phyloP scores from a whole-genome alignment of 2,888 invertebrate genomes.

The Phrixothrix hirtus region DNA sequence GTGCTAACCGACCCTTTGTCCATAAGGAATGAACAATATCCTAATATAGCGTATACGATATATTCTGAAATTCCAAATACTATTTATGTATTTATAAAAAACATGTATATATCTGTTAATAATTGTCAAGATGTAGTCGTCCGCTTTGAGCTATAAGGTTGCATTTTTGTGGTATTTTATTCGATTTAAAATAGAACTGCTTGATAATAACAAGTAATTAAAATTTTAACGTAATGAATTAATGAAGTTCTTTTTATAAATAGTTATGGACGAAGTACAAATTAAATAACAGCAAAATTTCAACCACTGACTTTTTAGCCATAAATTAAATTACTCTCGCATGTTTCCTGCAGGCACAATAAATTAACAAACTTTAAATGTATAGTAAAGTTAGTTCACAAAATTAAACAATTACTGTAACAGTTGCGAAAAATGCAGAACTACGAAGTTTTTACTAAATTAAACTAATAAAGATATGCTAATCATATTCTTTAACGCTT shows the following conservation, averaged over 20 bases:
- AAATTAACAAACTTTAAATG: slow-evolving; percentile 49
- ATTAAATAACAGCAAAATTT: slow-evolving; percentile 19
- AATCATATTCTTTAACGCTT: slow-evolving; percentile 30
- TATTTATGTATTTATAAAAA: no score
- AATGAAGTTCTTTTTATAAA: slow-evolving; percentile 15
- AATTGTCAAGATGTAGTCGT: neutral
- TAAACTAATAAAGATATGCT: slow-evolving; percentile 34
- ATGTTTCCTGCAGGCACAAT: slow-evolving; percentile 45
- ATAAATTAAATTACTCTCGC: slow-evolving; percentile 46
- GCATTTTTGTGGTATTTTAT: no score
- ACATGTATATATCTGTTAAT: no score
- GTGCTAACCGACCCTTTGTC: no score
- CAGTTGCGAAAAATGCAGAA: slow-evolving; percentile 44
- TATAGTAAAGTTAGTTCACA: slow-evolving; percentile 43
- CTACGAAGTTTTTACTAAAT: slow-evolving; percentile 28
- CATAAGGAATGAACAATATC: no score
- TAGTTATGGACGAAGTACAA: slow-evolving; percentile 10
- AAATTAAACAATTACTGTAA: slow-evolving; percentile 44
- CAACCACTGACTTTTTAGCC: slow-evolving; percentile 8
- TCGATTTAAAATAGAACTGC: neutral
- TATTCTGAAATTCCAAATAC: no score
- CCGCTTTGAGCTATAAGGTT: no score
- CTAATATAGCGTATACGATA: no score
- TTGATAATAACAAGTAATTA: neutral
- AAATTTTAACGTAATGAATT: slow-evolving; percentile 11